Evolutionary conservation across 2,113 vertebrate genomes (phyloP).

Genomic region (Rhea americana): DNA sequence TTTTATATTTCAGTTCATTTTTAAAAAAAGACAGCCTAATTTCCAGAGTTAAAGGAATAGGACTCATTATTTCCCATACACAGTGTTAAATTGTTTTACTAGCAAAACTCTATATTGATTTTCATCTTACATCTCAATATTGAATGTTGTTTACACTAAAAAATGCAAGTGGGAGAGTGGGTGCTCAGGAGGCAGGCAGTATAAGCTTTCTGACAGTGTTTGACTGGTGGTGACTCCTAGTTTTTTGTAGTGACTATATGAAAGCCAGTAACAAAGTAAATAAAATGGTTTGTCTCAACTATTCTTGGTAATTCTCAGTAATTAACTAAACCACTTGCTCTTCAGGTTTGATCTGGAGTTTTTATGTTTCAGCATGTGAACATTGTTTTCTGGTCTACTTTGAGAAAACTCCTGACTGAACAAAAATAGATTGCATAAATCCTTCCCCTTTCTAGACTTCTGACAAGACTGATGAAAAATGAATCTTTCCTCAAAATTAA

Average conservation of each 20-base stretch:
- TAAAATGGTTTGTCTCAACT: neutral
- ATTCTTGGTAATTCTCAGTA: neutral
- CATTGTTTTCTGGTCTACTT: neutral
- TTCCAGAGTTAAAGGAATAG: conserved; percentile 9
- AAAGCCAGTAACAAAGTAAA: neutral
- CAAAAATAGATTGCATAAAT: neutral
- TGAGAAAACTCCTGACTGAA: neutral
- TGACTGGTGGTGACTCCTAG: neutral
- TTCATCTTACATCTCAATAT: neutral
- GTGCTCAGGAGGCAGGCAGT: neutral
- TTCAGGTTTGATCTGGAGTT: neutral
- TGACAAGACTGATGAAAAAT: neutral
- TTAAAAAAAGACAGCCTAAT: neutral
- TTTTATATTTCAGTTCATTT: conserved; percentile 26
- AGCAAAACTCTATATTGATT: neutral
- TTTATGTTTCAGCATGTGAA: neutral
- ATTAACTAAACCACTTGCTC: neutral
- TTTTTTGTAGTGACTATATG: neutral
- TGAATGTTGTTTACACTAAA: neutral
- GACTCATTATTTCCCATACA: conserved; percentile 10
- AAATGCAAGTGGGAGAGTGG: neutral
- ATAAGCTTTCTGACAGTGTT: neutral
- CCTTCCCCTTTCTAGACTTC: neutral
- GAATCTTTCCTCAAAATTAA: neutral
- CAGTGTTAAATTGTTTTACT: conserved; percentile 15